Evolutionary conservation across 2,113 vertebrate genomes (phyloP).

Genomic region (Phycodurus eques): DNA sequence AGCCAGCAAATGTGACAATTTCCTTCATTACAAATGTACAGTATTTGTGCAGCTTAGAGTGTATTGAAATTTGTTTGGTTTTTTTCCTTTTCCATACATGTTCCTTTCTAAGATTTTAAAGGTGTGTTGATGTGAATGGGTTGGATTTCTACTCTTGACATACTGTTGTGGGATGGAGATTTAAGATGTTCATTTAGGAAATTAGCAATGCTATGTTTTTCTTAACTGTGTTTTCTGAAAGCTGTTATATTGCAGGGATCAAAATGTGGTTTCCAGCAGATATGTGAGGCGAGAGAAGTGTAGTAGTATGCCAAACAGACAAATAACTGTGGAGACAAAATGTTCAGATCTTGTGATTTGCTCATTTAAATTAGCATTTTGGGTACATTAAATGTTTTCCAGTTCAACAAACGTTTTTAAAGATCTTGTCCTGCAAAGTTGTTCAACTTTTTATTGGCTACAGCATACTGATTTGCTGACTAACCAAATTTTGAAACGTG

Average conservation of each 20-base stretch:
- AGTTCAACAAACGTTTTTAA: slow-evolving; percentile 18
- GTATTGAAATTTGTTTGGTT: slow-evolving; percentile 49
- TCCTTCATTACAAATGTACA: slow-evolving; percentile 35
- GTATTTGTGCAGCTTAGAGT: slow-evolving; percentile 56
- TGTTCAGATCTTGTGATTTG: slow-evolving; percentile 24
- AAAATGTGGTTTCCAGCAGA: slow-evolving; percentile 36
- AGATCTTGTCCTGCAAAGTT: neutral
- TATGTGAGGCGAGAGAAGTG: slow-evolving; percentile 45
- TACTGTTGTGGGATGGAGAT: slow-evolving; percentile 58
- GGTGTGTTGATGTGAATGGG: slow-evolving; percentile 13
- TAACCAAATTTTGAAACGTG: neutral
- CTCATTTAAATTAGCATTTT: slow-evolving; percentile 9
- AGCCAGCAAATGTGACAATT: slow-evolving; percentile 57
- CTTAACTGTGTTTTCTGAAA: slow-evolving; percentile 33
- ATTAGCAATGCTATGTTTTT: slow-evolving; percentile 43
- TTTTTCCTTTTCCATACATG: slow-evolving; percentile 38
- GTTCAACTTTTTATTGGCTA: neutral
- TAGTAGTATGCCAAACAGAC: slow-evolving; percentile 39
- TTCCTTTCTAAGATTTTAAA: slow-evolving; percentile 54
- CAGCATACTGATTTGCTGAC: neutral
- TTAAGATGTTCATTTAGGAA: slow-evolving; percentile 55
- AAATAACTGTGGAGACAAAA: slow-evolving; percentile 40
- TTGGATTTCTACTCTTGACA: slow-evolving; percentile 59
- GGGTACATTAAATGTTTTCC: slow-evolving; percentile 15
- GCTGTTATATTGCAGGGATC: slow-evolving; percentile 46